Base-by-base conservation (phyloP, 2,888 invertebrate genomes). In the Melieria omissa region DNA sequence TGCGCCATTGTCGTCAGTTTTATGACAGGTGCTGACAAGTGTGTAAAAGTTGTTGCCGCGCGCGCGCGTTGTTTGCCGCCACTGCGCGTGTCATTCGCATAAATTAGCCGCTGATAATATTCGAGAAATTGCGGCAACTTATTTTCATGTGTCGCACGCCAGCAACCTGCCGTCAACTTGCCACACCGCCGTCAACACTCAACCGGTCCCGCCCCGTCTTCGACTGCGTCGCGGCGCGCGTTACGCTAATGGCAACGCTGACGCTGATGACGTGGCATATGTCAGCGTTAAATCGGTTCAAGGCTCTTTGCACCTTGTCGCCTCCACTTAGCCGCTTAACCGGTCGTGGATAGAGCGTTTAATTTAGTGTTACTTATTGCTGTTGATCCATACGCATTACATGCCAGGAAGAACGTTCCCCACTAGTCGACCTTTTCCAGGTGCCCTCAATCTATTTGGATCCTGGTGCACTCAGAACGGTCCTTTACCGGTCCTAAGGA, bases 1-100 rank as follows among this genome's bases (percentile, higher is more conserved):
- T 75, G 29, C 29, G 73, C 73, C 73, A 70, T 75, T 73, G 74
- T 75, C 73, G 71, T 71, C 73, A 71, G 71, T 69, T 73, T 49
- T 49, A 49, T 49, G 49, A 49, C 49, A 49, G 49, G 52, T 52
- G 52, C 52, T 52, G 52, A 52, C 52, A 52, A 52, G 52, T 52
- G 52, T 52, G 52, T 8, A 52, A 52, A 52, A 52, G n/a, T 8
- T 52, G 12, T 52, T 52, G 5, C 8, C 52, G 8, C 8, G 6
- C 5, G 6, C 5, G 8, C 8, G 5, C 5, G 6, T 9, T 14
- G 6, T 14, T 14, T 52, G n/a, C 52, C 10, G 52, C 52, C 52
- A 6, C 52, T 52, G 52, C 14, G 52, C 12, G 9, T 52, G 52
- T 52, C 52, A 8, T 9, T 52, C 52, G 14, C 52, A 52, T 52